These are phyloP conservation scores for Rhyacophila evoluta DNA, from an alignment of 2,888 invertebrate genomes.

Conservation along the genomic window DNA sequence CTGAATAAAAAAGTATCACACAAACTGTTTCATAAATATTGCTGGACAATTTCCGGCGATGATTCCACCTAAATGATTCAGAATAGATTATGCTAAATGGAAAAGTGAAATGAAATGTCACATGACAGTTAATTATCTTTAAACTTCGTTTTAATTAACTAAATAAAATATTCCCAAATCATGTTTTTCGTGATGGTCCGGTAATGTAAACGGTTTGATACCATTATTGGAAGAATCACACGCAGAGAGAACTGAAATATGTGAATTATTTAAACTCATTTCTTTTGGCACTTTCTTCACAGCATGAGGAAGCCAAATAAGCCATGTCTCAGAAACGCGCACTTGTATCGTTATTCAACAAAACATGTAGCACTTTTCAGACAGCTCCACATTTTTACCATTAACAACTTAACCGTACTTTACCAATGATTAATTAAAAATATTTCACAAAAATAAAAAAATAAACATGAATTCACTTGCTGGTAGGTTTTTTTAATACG, in stretches of 20 bases:
- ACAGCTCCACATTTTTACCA: background rate
- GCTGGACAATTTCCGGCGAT: too few relatives aligned
- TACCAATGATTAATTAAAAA: too few relatives aligned
- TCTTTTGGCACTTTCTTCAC: slow-evolving; percentile 24
- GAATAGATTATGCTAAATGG: too few relatives aligned
- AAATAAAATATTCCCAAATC: background rate
- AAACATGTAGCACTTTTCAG: background rate
- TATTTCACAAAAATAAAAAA: background rate
- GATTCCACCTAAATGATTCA: too few relatives aligned
- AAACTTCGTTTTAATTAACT: too few relatives aligned
- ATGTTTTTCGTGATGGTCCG: background rate
- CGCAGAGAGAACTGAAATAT: background rate
- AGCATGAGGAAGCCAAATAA: slow-evolving; percentile 15
- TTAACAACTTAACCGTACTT: background rate
- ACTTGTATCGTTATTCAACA: slow-evolving; percentile 7
- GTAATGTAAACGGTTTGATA: background rate
- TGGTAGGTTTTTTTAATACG: too few relatives aligned
- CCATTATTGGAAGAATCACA: background rate
- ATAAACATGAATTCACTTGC: too few relatives aligned
- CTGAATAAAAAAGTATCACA: too few relatives aligned
- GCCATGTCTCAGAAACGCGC: background rate
- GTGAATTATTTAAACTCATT: slow-evolving; percentile 12
- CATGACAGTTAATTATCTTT: too few relatives aligned
- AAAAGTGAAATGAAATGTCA: too few relatives aligned
- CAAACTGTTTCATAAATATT: too few relatives aligned